Evolutionary conservation across 2,888 invertebrate species (phyloP).

Genomic region (Portevinia maculata): DNA sequence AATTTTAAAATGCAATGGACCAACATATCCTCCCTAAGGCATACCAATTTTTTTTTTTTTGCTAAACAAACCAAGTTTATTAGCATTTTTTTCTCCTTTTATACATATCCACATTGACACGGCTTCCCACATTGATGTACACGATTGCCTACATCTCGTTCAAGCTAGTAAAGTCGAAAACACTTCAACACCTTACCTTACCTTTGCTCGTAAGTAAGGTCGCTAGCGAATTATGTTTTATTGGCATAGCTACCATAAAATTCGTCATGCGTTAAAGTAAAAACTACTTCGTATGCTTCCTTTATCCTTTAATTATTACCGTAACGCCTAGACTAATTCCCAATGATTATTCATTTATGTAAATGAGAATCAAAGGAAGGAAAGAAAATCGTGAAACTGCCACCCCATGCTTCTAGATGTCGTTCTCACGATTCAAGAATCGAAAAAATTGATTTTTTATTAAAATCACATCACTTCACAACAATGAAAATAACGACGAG

Average conservation of each 20-base stretch:
- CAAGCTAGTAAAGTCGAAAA: conserved; percentile 18
- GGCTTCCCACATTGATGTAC: no score
- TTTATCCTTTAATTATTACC: conserved; percentile 31
- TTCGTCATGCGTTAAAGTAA: conserved; percentile 2
- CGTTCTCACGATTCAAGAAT: conserved; percentile 38
- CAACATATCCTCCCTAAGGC: background rate
- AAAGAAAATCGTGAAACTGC: conserved; percentile 2
- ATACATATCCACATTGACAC: no score
- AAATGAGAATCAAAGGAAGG: conserved; percentile 30
- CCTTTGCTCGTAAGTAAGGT: conserved; percentile 1
- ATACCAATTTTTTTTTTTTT: background rate
- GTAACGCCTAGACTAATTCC: conserved; percentile 14
- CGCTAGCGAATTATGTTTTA: conserved; percentile 18
- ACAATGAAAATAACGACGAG: conserved; percentile 30
- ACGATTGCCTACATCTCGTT: conserved; percentile 11
- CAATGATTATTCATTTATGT: conserved; percentile 54
- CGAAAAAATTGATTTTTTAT: conserved; percentile 69
- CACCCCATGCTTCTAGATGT: background rate
- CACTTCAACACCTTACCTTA: conserved; percentile 20
- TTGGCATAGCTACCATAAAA: conserved; percentile 1
- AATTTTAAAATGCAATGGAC: no score
- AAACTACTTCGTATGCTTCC: conserved; percentile 13
- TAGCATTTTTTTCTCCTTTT: no score
- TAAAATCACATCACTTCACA: conserved; percentile 62
- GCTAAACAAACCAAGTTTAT: background rate